These are phyloP conservation scores for Parnassius mnemosyne DNA, from an alignment of 2,888 invertebrate genomes.

Conservation along the genomic window DNA sequence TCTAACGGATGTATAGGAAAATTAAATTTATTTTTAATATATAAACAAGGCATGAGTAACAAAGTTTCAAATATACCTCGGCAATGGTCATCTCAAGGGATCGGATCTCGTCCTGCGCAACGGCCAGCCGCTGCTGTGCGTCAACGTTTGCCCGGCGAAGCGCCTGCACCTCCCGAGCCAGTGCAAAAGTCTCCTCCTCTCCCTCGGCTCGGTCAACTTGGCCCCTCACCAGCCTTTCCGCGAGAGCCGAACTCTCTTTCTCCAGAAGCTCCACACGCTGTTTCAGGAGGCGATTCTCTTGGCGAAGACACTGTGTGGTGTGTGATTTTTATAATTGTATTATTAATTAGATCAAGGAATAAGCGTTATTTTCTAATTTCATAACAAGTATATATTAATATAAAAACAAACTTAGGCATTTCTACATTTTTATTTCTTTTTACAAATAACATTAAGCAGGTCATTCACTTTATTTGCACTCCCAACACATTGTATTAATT, in stretches of 20 bases:
- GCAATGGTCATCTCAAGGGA: constrained; percentile 87
- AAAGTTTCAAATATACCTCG: constrained; percentile 53
- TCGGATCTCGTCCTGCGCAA: constrained; percentile 93
- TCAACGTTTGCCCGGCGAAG: constrained; percentile 93
- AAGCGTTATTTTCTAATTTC: too few relatives aligned
- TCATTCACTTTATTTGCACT: too few relatives aligned
- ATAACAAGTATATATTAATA: too few relatives aligned
- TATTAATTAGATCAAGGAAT: too few relatives aligned
- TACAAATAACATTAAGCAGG: too few relatives aligned
- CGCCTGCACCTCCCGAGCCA: constrained; percentile 93
- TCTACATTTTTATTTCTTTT: too few relatives aligned
- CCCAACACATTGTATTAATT: too few relatives aligned
- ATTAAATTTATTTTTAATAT: too few relatives aligned
- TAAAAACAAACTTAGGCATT: too few relatives aligned
- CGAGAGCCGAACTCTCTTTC: constrained; percentile 95
- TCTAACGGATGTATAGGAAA: too few relatives aligned
- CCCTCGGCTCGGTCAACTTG: constrained; percentile 97
- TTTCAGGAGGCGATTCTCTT: constrained; percentile 97
- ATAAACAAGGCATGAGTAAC: too few relatives aligned
- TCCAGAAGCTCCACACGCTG: constrained; percentile 97
- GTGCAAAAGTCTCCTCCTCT: constrained; percentile 92
- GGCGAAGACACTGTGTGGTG: constrained; percentile 81
- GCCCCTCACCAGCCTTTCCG: constrained; percentile 94
- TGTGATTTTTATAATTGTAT: too few relatives aligned
- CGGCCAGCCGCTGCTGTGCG: constrained; percentile 92